A percentile compares a stretch with the other conserved stretches of the same genome.
Evolutionary conservation across 2,888 invertebrate genomes (phyloP).

Genomic region (Drosophila setosimentum): DNA sequence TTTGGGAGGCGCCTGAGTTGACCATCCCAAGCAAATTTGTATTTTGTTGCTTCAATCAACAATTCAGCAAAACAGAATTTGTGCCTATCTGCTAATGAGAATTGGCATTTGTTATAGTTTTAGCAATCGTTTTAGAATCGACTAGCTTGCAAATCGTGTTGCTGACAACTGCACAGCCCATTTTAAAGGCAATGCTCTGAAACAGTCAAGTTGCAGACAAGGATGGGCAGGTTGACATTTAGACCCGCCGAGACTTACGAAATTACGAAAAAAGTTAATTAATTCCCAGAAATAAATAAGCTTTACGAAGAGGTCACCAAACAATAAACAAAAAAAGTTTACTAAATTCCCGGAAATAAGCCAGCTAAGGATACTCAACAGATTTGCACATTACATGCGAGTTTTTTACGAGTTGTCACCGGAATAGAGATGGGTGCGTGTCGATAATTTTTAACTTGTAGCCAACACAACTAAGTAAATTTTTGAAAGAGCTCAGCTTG

Average conservation of each 20-base stretch:
- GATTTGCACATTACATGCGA: neutral
- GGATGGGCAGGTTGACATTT: neutral
- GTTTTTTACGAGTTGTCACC: neutral
- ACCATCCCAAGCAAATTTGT: slow-evolving; percentile 43
- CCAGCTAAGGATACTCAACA: neutral
- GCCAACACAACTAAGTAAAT: neutral
- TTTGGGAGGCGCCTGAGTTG: neutral
- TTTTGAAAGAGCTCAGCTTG: neutral
- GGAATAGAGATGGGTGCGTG: neutral
- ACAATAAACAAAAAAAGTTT: neutral
- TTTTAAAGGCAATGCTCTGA: neutral
- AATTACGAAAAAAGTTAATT: neutral
- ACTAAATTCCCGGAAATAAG: neutral
- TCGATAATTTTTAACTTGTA: neutral
- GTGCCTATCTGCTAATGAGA: slow-evolving; percentile 13
- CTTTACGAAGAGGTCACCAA: neutral
- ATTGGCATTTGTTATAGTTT: slow-evolving; percentile 16
- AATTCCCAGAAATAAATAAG: neutral
- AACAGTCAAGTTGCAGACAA: neutral
- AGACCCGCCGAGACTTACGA: neutral
- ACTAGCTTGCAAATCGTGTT: neutral
- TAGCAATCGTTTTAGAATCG: neutral
- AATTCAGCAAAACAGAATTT: slow-evolving; percentile 17
- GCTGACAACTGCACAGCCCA: slow-evolving; percentile 1
- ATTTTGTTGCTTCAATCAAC: slow-evolving; percentile 50